These are phyloP conservation scores for Abramis brama DNA, from an alignment of 2,113 vertebrate species.

Conservation along the genomic window DNA sequence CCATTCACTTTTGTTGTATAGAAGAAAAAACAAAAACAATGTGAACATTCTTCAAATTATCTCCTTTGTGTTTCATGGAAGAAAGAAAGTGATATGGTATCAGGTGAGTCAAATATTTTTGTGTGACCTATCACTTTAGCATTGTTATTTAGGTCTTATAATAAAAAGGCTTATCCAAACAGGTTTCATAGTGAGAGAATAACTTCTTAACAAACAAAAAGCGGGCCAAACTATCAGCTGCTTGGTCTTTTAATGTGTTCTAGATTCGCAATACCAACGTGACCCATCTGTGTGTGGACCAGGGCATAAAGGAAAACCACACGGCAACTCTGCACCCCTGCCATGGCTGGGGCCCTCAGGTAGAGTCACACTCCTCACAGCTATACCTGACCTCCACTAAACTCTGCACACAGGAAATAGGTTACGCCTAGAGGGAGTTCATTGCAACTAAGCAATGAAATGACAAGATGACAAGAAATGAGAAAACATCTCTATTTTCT, in stretches of 20 bases:
- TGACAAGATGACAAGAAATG: neutral
- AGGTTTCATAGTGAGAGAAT: neutral
- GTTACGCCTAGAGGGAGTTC: slow-evolving; percentile 23
- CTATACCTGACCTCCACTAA: slow-evolving; percentile 11
- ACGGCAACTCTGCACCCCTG: slow-evolving; percentile 93
- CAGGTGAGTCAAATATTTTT: neutral
- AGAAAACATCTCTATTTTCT: neutral
- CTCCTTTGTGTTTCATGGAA: neutral
- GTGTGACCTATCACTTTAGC: neutral
- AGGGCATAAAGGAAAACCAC: slow-evolving; percentile 93
- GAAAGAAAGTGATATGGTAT: neutral
- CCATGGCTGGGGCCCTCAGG: slow-evolving; percentile 95
- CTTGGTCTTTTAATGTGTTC: slow-evolving; percentile 7
- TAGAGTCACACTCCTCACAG: slow-evolving; percentile 61
- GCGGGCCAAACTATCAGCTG: neutral
- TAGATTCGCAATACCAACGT: slow-evolving; percentile 93
- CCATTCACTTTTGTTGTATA: neutral
- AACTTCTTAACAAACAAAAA: slow-evolving; percentile 4
- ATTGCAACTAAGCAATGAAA: slow-evolving; percentile 11
- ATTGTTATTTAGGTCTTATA: neutral
- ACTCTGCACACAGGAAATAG: slow-evolving; percentile 41
- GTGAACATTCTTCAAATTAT: neutral
- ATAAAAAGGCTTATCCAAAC: neutral
- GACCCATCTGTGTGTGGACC: slow-evolving; percentile 93
- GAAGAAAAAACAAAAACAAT: too few species aligned